Conservation (phyloP, 2,888 invertebrate species). For the Blastobasis lacticolella region DNA sequence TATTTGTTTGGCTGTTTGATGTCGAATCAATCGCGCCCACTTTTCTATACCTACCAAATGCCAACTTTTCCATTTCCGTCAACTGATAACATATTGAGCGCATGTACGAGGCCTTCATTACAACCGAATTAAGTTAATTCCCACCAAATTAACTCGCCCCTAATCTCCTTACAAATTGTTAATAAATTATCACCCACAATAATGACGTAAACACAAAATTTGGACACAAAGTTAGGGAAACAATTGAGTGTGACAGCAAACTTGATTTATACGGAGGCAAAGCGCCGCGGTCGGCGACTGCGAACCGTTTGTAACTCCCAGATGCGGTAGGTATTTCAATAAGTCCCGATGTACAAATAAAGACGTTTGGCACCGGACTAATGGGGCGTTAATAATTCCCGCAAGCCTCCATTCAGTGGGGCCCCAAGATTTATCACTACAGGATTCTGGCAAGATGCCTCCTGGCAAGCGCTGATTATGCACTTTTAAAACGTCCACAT, state of each 20-base stretch:
- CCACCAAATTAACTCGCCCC: too few relatives aligned
- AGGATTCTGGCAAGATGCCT: slow-evolving; percentile 68
- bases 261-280: slow-evolving; percentile 27
- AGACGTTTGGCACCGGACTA: slow-evolving; percentile 57
- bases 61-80: too few relatives aligned
- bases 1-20: too few relatives aligned
- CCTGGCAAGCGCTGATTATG: slow-evolving; percentile 60
- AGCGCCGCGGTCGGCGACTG: slow-evolving; percentile 20
- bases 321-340: slow-evolving; percentile 14
- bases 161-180: not conserved
- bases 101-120: too few relatives aligned
- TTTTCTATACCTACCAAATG: too few relatives aligned
- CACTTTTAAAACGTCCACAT: slow-evolving; percentile 37
- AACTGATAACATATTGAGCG: too few relatives aligned
- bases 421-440: slow-evolving; percentile 65
- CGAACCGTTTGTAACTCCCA: slow-evolving; percentile 1
- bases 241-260: slow-evolving; percentile 23
- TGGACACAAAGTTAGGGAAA: slow-evolving; percentile 3
- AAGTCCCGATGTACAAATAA: slow-evolving; percentile 55
- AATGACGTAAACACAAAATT: not conserved
- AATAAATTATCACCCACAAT: not conserved
- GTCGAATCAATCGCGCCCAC: too few relatives aligned
- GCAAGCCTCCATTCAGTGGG: slow-evolving; percentile 63
- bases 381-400: slow-evolving; percentile 69
- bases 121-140: not conserved